Base-by-base conservation (phyloP, 1,140 invertebrate genomes). In the Panagrolaimus sp. region DNA sequence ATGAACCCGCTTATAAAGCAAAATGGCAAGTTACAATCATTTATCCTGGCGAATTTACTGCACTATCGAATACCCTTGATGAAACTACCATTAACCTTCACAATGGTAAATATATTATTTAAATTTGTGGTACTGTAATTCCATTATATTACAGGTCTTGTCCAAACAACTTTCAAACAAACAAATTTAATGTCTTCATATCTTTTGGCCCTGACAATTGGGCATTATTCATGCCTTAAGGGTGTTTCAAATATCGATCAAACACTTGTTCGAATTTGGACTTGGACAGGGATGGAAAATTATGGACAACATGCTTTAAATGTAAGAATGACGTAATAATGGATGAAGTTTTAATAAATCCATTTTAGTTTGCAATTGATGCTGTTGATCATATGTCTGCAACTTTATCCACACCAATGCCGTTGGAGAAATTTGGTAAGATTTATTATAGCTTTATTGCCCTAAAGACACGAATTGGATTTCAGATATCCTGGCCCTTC, bases 251-350 rank as follows among this genome's bases (percentile, higher is more conserved):
- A 43, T 43, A 47, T 48, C 14, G 45, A 24, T 38, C 14, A 48
- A n/a, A 67, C 43, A 32, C 38, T 47, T 5, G 46, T 67, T 52
- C 1, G 65, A 46, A 38, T 67, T 12, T 48, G 46, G 46, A 48
- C 45, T 9, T 67, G 38, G 43, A 67, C 17, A 12, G 65, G 65
- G 12, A 67, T 48, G n/a, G 65, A 67, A 58, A 26, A 47, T 10
- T 67, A 67, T 32, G 65, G 24, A 28, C 24, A 48, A 32, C 21
- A n/a, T n/a, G 65, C 45, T 15, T 58, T 67, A 1, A 45, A 32
- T 26, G 32, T 38, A 38, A 38, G 32, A n/a, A n/a, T n/a, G n/a
- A n/a, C n/a, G n/a, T n/a, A n/a, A n/a, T n/a, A n/a, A n/a, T n/a
- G n/a, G n/a, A n/a, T n/a, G n/a, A n/a, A n/a, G n/a, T n/a, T n/a